Conservation (phyloP, 1,140 invertebrate species). For the Rhyacophila brunnea region DNA sequence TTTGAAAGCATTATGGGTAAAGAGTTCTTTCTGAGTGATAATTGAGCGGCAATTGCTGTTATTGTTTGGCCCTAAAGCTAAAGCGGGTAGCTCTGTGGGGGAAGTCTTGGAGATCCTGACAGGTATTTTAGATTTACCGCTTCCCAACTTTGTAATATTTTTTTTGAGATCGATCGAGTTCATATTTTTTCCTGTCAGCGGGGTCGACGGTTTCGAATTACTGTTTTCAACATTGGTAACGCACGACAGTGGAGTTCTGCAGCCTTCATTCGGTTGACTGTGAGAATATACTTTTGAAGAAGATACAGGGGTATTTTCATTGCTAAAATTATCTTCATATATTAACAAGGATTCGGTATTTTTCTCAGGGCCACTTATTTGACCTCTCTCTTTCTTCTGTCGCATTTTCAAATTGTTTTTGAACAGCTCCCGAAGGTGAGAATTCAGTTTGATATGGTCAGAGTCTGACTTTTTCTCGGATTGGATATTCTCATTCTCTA, state of each 20-base stretch:
- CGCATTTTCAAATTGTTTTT: constrained; percentile 23
- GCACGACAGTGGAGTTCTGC: constrained; percentile 27
- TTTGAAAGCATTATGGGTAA: constrained; percentile 1
- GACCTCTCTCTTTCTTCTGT: constrained; percentile 9
- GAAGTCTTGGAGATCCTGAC: constrained; percentile 13
- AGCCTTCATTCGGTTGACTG: constrained; percentile 14
- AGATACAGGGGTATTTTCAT: not conserved
- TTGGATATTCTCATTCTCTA: constrained; percentile 2
- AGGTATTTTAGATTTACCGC: constrained; percentile 28
- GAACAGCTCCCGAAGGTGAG: constrained; percentile 26
- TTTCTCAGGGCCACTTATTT: constrained; percentile 12
- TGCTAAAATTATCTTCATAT: constrained; percentile 21
- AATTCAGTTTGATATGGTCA: constrained; percentile 13
- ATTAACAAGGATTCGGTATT: constrained; percentile 25
- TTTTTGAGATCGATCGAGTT: not conserved
- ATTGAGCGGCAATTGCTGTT: too few species aligned
- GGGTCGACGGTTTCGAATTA: constrained; percentile 10
- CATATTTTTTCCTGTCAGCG: constrained; percentile 7
- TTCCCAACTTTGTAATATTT: constrained; percentile 8
- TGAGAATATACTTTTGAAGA: constrained; percentile 4
- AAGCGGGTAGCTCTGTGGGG: not conserved
- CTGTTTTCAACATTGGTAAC: constrained; percentile 26
- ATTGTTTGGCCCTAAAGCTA: too few species aligned
- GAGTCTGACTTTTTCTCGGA: not conserved
- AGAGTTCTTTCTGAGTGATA: not conserved